Evolutionary conservation across 1,140 invertebrate species (phyloP).

Genomic region (Cherax destructor): DNA sequence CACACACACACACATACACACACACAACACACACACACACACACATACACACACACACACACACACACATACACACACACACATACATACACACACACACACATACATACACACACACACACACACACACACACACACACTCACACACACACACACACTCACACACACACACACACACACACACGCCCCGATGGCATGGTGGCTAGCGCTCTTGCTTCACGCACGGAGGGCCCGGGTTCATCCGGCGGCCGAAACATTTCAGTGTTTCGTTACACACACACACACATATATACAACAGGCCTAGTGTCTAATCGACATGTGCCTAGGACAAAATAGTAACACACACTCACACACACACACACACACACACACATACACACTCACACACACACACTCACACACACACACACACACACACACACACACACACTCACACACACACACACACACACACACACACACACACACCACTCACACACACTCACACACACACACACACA

Average conservation of each 20-base stretch:
- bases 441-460: conserved; percentile 1
- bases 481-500: background rate
- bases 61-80: background rate
- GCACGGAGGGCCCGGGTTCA: too few species aligned
- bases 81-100: background rate
- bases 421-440: background rate
- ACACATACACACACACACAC: background rate
- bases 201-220: too few species aligned
- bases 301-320: too few species aligned
- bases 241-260: too few species aligned
- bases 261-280: too few species aligned
- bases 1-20: conserved; percentile 6
- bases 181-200: background rate
- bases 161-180: background rate
- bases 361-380: background rate
- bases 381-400: background rate
- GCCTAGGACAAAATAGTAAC: too few species aligned
- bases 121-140: background rate
- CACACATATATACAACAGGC: too few species aligned
- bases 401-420: conserved; percentile 16
- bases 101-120: background rate
- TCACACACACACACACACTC: background rate
- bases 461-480: too few species aligned
- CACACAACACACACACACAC: background rate
- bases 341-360: background rate